Conservation (phyloP, 92 coral and sea anemone genomes). For the Palythoa caribaeorum region DNA sequence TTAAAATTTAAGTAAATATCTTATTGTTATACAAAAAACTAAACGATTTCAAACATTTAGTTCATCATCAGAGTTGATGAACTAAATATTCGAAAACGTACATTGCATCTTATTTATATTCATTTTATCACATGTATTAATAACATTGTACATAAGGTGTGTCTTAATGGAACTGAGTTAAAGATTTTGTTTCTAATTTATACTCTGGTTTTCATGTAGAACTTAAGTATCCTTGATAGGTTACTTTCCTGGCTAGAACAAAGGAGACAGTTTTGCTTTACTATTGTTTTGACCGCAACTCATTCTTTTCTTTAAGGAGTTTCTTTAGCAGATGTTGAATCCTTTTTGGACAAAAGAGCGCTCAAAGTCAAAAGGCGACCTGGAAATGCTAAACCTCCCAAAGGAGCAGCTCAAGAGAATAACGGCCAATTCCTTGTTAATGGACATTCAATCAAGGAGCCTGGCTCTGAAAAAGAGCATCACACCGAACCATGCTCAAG, state of each 20-base stretch:
- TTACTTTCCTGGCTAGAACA: background rate
- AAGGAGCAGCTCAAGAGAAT: background rate
- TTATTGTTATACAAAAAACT: no score
- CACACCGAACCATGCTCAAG: background rate
- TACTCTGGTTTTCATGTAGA: no score
- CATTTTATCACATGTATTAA: no score
- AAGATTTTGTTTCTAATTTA: no score
- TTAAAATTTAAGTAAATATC: no score
- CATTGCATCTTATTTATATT: no score
- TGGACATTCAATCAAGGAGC: background rate
- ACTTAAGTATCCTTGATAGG: background rate
- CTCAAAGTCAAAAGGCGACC: constrained; percentile 62
- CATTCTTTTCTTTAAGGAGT: constrained; percentile 35
- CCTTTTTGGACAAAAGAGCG: constrained; percentile 54
- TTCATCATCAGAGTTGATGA: no score
- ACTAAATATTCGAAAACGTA: no score
- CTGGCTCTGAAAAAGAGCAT: background rate
- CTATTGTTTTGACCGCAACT: background rate
- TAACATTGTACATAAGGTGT: no score
- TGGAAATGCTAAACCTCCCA: constrained; percentile 59
- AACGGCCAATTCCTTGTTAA: background rate
- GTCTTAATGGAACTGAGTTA: no score
- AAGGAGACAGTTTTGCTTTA: background rate
- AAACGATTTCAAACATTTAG: no score
- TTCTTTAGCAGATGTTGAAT: constrained; percentile 57